A percentile compares a stretch with the other conserved stretches of the same genome.
phyloP scores from a whole-genome alignment of 2,797 vertebrate genomes.

The Cuculus canorus region DNA sequence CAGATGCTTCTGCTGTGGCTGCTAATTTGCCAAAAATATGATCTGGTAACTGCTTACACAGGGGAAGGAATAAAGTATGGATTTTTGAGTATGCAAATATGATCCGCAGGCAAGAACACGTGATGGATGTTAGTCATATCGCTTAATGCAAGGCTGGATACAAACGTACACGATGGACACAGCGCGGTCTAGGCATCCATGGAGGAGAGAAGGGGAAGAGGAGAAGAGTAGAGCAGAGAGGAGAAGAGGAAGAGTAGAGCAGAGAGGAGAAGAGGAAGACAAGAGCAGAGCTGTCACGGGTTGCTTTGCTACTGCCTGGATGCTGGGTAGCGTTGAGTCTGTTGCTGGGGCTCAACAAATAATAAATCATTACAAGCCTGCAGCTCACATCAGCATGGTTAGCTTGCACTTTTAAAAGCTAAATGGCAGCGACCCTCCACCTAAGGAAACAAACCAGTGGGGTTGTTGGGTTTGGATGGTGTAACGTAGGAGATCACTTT shows the following conservation, averaged over 20 bases:
- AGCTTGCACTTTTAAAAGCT: not conserved
- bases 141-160: not conserved
- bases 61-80: conserved; percentile 43
- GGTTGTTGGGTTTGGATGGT: not conserved
- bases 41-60: conserved; percentile 45
- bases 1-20: conserved; percentile 51
- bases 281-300: not conserved
- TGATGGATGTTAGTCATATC: conserved; percentile 59
- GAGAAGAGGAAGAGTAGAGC: not conserved
- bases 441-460: not conserved
- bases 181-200: not conserved
- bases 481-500: too few relatives aligned
- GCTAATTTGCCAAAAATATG: conserved; percentile 51
- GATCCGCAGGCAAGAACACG: conserved; percentile 48
- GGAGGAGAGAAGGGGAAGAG: not conserved
- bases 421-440: not conserved
- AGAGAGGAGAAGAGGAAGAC: not conserved
- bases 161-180: not conserved
- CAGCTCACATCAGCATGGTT: fast-evolving
- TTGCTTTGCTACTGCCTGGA: not conserved
- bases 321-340: not conserved
- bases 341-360: not conserved
- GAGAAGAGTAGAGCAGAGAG: not conserved
- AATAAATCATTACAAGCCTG: not conserved
- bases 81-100: conserved; percentile 60